phyloP scores from a whole-genome alignment of 2,888 invertebrate species.

The Rhagonycha lutea region DNA sequence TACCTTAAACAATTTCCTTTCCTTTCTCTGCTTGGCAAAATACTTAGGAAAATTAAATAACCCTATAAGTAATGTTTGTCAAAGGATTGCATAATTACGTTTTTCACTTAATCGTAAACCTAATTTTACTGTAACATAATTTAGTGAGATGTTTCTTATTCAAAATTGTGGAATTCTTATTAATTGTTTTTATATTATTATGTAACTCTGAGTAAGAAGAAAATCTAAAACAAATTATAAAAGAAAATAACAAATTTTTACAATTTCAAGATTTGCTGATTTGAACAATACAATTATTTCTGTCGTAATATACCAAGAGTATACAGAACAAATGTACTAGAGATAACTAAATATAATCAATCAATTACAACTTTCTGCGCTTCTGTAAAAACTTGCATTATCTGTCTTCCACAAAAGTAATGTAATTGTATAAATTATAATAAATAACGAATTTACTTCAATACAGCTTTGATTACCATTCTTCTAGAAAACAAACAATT shows the following conservation, averaged over 20 bases:
- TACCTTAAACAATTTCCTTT: not conserved
- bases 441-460: not conserved
- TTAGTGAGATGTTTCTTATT: not conserved
- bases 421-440: not conserved
- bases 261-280: not conserved
- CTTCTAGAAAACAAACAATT: slow-evolving; percentile 28
- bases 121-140: not conserved
- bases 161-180: not conserved
- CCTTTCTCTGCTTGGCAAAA: not conserved
- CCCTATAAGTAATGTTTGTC: not conserved
- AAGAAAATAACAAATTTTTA: not conserved
- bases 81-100: not conserved
- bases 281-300: not conserved
- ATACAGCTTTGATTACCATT: slow-evolving; percentile 7
- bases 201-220: not conserved
- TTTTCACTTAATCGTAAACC: not conserved
- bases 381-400: not conserved
- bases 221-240: not conserved
- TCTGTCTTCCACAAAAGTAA: not conserved
- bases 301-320: not conserved
- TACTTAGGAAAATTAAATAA: not conserved
- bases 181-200: not conserved
- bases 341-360: not conserved
- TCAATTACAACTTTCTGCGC: not conserved
- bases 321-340: not conserved